phyloP scores from a whole-genome alignment of 1,140 invertebrate species.

The Drosophila ficusphila region DNA sequence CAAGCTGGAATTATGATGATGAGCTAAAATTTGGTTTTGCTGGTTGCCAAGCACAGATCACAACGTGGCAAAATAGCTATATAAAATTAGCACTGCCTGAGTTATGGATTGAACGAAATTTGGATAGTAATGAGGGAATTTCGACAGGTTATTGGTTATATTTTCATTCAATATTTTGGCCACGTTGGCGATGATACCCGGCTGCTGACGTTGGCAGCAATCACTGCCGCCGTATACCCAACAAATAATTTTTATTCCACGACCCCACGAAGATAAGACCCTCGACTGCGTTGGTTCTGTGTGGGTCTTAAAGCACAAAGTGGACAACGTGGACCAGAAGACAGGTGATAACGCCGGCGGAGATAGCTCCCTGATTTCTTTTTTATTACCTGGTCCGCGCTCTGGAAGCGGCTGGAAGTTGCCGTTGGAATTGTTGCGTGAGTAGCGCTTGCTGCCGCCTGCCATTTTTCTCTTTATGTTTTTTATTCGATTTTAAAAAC shows the following conservation, averaged over 20 bases:
- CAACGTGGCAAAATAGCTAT: constrained; percentile 61
- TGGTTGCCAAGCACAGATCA: constrained; percentile 21
- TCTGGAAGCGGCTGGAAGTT: constrained; percentile 78
- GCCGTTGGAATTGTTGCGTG: constrained; percentile 81
- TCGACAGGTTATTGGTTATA: constrained; percentile 13
- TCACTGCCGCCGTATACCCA: constrained; percentile 9
- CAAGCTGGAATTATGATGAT: constrained; percentile 55
- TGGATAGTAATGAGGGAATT: not conserved
- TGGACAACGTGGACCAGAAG: constrained; percentile 42
- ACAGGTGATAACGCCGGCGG: constrained; percentile 10
- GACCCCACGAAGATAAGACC: constrained; percentile 38
- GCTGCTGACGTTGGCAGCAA: constrained; percentile 69
- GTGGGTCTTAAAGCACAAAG: constrained; percentile 12
- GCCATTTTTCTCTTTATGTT: constrained; percentile 50
- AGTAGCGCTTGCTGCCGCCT: constrained; percentile 78
- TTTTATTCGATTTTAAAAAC: constrained; percentile 25
- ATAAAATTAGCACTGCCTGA: constrained; percentile 12
- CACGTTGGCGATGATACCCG: constrained; percentile 59
- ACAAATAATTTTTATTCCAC: constrained; percentile 42
- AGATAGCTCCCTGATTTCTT: constrained; percentile 4
- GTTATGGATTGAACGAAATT: not conserved
- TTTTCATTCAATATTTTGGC: constrained; percentile 38
- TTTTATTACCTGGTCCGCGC: constrained; percentile 83
- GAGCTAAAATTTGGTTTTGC: not conserved
- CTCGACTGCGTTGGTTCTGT: not conserved